phyloP scores from a whole-genome alignment of 2,113 vertebrate species.

The Chlamydotis undulata region DNA sequence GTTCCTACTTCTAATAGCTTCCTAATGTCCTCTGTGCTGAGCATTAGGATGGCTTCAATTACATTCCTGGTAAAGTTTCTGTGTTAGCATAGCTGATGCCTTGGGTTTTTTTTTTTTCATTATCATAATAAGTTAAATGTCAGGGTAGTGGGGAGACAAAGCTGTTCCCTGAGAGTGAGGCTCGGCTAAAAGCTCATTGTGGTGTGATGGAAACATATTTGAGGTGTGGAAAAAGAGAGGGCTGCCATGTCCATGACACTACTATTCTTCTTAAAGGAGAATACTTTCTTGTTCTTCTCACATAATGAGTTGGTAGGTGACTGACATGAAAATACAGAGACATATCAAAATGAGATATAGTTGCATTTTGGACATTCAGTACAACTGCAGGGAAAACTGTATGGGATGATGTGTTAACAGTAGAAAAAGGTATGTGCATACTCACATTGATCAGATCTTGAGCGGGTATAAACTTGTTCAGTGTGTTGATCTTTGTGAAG shows the following conservation, averaged over 20 bases:
- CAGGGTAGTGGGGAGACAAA: neutral
- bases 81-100: neutral
- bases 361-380: neutral
- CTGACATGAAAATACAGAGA: neutral
- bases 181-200: neutral
- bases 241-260: neutral
- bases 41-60: neutral
- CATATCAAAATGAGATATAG: neutral
- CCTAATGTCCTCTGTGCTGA: neutral
- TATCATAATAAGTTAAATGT: neutral
- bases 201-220: neutral
- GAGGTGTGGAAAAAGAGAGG: neutral
- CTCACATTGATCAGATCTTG: neutral
- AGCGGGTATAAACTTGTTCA: neutral
- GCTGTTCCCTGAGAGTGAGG: neutral
- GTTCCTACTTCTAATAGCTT: neutral
- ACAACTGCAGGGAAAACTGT: neutral
- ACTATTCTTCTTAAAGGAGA: neutral
- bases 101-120: neutral
- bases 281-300: neutral
- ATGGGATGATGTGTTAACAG: neutral
- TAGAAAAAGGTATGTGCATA: neutral
- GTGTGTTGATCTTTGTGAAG: neutral
- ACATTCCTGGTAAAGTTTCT: neutral
- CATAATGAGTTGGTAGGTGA: neutral